phyloP scores from a whole-genome alignment of 2,888 invertebrate species.

The Trissonchulus latispiculum region DNA sequence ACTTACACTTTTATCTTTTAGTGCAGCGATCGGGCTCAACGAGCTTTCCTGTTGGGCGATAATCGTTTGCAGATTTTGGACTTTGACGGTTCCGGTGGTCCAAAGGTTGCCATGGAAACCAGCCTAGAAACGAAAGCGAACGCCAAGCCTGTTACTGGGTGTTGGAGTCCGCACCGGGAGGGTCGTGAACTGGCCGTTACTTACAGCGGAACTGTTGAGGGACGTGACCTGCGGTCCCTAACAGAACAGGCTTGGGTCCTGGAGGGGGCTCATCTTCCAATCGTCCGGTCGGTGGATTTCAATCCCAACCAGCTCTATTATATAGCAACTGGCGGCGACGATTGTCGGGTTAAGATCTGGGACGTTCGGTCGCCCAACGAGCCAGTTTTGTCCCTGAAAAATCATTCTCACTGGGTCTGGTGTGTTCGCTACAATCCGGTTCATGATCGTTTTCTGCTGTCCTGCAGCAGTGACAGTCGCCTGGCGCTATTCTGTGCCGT shows the following conservation, averaged over 20 bases:
- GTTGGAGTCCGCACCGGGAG: conserved; percentile 16
- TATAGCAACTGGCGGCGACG: conserved; percentile 85
- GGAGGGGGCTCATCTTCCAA: conserved; percentile 74
- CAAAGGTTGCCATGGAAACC: not conserved
- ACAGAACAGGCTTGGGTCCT: conserved; percentile 64
- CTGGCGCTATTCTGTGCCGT: conserved; percentile 77
- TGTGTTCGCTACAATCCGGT: conserved; percentile 85
- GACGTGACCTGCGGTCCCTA: not conserved
- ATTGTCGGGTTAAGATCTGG: conserved; percentile 89
- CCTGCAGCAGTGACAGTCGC: conserved; percentile 85
- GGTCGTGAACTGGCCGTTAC: conserved; percentile 5
- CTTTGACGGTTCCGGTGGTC: not conserved
- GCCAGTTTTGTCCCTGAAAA: conserved; percentile 59
- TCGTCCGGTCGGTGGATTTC: conserved; percentile 80
- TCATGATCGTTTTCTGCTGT: conserved; percentile 86
- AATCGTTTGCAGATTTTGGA: not conserved
- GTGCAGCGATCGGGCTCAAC: not conserved
- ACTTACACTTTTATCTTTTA: too few relatives aligned
- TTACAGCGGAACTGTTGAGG: not conserved
- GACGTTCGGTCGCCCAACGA: conserved; percentile 63
- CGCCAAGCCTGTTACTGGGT: not conserved
- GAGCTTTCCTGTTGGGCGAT: not conserved
- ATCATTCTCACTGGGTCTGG: conserved; percentile 63
- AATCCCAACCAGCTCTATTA: conserved; percentile 90
- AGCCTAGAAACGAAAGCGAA: not conserved